A percentile compares a stretch with the other conserved stretches of the same genome.
Evolutionary conservation across 2,888 invertebrate species (phyloP).

Genomic region (Terebella lapidaria): DNA sequence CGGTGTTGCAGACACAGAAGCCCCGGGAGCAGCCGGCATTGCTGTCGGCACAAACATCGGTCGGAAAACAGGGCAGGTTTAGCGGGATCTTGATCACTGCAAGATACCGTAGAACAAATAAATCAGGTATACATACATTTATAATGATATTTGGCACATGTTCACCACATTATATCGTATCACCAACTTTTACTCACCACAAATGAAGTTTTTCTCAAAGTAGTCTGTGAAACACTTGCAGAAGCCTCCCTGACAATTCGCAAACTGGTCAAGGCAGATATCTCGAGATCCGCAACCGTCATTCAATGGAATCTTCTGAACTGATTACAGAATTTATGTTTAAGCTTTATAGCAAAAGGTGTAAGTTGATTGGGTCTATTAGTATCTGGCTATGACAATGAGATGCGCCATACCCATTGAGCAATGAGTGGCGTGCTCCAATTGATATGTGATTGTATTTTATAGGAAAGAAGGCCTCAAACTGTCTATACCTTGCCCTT

Average conservation of each 20-base stretch:
- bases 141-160: no score
- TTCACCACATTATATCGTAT: no score
- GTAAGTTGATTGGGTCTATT: no score
- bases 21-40: conserved; percentile 14
- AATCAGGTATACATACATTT: no score
- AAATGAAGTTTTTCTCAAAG: conserved; percentile 14
- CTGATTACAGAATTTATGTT: conserved; percentile 1
- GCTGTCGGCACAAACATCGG: conserved; percentile 20
- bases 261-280: background rate
- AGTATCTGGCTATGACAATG: no score
- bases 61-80: conserved; percentile 12
- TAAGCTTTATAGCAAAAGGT: no score
- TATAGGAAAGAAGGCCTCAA: no score
- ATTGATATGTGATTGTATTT: no score
- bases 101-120: no score
- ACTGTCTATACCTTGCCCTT: no score
- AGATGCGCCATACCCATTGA: no score
- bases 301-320: conserved; percentile 8
- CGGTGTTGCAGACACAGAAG: background rate
- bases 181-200: conserved; percentile 18
- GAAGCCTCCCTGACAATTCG: background rate
- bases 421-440: no score
- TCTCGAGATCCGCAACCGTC: conserved; percentile 1
- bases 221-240: conserved; percentile 15
- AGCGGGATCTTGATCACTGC: conserved; percentile 5